A percentile compares a stretch with the other conserved stretches of the same genome.
phyloP scores from a whole-genome alignment of 2,888 invertebrate species.

The Drosophila meridiana region DNA sequence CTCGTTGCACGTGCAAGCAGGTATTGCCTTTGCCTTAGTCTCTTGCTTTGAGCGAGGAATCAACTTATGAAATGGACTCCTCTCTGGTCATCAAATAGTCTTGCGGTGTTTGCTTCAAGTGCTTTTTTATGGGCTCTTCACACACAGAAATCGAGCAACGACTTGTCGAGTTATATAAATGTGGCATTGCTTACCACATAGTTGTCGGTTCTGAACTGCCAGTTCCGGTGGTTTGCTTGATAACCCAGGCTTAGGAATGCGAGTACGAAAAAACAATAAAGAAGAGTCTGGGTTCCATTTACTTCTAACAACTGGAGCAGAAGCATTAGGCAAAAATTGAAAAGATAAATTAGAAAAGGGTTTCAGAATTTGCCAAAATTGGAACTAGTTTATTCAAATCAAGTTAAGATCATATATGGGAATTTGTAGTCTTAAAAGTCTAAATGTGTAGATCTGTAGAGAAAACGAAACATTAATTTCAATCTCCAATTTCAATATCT shows the following conservation, averaged over 20 bases:
- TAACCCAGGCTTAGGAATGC: constrained; percentile 14
- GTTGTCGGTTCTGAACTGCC: constrained; percentile 10
- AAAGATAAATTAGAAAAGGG: not conserved
- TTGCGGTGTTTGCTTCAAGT: constrained; percentile 44
- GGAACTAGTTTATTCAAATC: not conserved
- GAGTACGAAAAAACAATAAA: not conserved
- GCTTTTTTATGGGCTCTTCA: constrained; percentile 54
- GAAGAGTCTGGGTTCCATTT: not conserved
- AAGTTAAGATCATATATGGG: not conserved
- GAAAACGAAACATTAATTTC: not conserved
- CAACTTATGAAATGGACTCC: constrained; percentile 20
- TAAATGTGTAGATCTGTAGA: too few species aligned
- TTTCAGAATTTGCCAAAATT: not conserved
- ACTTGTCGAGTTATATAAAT: constrained; percentile 20
- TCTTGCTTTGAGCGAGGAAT: constrained; percentile 19
- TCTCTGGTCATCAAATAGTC: constrained; percentile 32
- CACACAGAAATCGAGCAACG: constrained; percentile 21
- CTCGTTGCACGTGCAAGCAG: constrained; percentile 30
- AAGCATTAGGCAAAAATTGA: not conserved
- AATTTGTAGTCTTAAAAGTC: too few species aligned
- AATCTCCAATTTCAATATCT: not conserved
- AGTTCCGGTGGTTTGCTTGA: constrained; percentile 13
- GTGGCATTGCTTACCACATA: constrained; percentile 16
- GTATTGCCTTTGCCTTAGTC: constrained; percentile 7
- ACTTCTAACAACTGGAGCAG: not conserved